A percentile compares a stretch with the other conserved stretches of the same genome.
phyloP scores from a whole-genome alignment of 2,888 invertebrate species.

The Nezara viridula region DNA sequence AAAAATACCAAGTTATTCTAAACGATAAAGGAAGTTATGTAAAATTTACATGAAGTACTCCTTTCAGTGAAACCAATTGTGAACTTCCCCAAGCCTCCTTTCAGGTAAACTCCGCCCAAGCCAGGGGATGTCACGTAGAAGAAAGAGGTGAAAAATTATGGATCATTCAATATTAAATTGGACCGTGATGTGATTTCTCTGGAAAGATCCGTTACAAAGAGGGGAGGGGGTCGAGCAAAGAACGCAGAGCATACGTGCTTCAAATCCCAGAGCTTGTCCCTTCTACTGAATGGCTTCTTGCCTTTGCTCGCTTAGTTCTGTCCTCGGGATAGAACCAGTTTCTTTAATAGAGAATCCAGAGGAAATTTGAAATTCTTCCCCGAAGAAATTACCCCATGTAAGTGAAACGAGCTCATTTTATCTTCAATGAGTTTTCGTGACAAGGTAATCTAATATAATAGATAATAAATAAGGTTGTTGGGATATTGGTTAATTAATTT shows the following conservation, averaged over 20 bases:
- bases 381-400: not conserved
- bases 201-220: conserved; percentile 34
- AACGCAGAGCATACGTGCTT: conserved; percentile 12
- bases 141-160: not conserved
- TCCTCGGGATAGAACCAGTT: not conserved
- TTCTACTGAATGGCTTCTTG: not conserved
- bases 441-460: not conserved
- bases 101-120: not conserved
- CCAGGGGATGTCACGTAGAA: not conserved
- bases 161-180: conserved; percentile 43
- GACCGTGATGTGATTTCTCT: conserved; percentile 26
- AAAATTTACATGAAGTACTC: not conserved
- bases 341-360: not conserved
- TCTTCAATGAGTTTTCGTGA: not conserved
- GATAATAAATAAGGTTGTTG: no score
- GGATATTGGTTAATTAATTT: no score
- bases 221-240: conserved; percentile 8
- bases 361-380: not conserved
- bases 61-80: not conserved
- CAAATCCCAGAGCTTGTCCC: conserved; percentile 17
- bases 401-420: not conserved
- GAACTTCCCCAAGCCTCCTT: not conserved
- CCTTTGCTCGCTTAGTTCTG: conserved; percentile 6
- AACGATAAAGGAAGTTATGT: not conserved
- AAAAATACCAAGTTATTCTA: not conserved